Evolutionary conservation across 2,797 vertebrate genomes (phyloP), one percentile per base, ranked within the genome.

Genomic region (Alectoris magna): DNA sequence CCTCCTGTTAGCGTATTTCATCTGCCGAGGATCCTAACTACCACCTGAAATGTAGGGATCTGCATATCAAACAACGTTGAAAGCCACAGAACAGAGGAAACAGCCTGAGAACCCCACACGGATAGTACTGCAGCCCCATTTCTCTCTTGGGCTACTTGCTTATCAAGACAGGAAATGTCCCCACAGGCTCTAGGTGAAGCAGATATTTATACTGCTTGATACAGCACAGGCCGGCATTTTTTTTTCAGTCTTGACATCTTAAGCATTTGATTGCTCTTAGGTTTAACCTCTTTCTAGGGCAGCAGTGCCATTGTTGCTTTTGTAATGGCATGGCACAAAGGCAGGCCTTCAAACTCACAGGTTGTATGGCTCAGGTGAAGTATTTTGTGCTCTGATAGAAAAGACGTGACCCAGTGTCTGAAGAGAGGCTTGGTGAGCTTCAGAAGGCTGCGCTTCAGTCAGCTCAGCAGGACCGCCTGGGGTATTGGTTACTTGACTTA

Each of bases 381-480:
- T 43, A 10, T 87, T 88, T n/a, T 66, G 41, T 85, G 55, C 22
- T 68, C 79, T 68, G 48, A 41, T 15, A 14, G 48, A 51, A 21
- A 27, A 1, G 22, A 84, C 31, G 18, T 49, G 19, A 76, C 27
- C 4, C 1, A 3, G 49, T 39, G 26, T 39, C 23, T 39, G 43
- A 59, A 36, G 39, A 17, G 56, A 70, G 39, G n/a, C 23, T 90
- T 15, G 4, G 31, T 43, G 63, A 59, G 7, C 38, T 92, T 69
- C 22, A 41, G 29, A 73, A 82, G n/a, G 51, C 34, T 77, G 21
- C 2, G 1, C 14, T 67, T 75, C 64, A 34, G 44, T 49, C 41
- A 66, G 0, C 31, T 44, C 24, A 36, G 22, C 55, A 70, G 60
- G 44, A 76, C 19, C 38, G 27, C 29, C 62, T 0, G 0, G 7